Percentiles rank a stretch among this genome's conserved stretches.
Conservation (phyloP, 2,797 vertebrate genomes). For the Sphaeramia orbicularis region DNA sequence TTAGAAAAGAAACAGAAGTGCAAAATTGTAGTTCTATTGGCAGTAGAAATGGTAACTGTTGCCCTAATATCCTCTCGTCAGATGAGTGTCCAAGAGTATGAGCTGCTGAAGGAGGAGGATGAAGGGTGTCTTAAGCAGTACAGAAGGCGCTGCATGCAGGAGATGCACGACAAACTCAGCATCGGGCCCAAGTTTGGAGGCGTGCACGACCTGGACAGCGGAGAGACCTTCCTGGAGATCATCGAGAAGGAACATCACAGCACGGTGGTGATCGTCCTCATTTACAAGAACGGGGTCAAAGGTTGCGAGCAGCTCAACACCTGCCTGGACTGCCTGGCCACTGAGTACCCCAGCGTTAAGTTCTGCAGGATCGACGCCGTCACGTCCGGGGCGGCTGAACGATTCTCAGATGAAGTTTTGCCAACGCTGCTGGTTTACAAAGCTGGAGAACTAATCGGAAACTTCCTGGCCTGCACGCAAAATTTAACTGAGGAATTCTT, state of each 20-base stretch:
- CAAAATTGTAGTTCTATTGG: neutral
- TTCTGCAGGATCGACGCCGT: slow-evolving; percentile 96
- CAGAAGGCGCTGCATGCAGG: slow-evolving; percentile 95
- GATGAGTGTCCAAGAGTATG: slow-evolving; percentile 98
- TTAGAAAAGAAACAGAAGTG: neutral
- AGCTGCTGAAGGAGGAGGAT: slow-evolving; percentile 93
- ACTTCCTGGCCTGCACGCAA: slow-evolving; percentile 91
- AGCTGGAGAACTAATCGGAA: slow-evolving; percentile 95
- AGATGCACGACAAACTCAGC: slow-evolving; percentile 96
- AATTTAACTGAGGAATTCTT: slow-evolving; percentile 94
- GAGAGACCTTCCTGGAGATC: slow-evolving; percentile 90
- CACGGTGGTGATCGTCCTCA: slow-evolving; percentile 93
- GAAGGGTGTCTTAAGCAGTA: slow-evolving; percentile 93
- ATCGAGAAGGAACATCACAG: slow-evolving; percentile 93
- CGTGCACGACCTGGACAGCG: slow-evolving; percentile 90
- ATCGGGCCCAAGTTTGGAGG: slow-evolving; percentile 93
- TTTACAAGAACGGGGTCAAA: slow-evolving; percentile 90
- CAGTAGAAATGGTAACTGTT: slow-evolving; percentile 1
- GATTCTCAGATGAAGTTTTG: slow-evolving; percentile 92
- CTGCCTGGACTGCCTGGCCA: slow-evolving; percentile 91
- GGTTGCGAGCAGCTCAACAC: slow-evolving; percentile 92
- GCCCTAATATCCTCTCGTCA: slow-evolving; percentile 63
- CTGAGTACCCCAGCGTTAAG: slow-evolving; percentile 91
- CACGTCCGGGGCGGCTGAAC: slow-evolving; percentile 90
- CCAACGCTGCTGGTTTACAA: slow-evolving; percentile 95